Evolutionary conservation across 2,888 invertebrate genomes (phyloP).

Genomic region (Melitaea athalia): DNA sequence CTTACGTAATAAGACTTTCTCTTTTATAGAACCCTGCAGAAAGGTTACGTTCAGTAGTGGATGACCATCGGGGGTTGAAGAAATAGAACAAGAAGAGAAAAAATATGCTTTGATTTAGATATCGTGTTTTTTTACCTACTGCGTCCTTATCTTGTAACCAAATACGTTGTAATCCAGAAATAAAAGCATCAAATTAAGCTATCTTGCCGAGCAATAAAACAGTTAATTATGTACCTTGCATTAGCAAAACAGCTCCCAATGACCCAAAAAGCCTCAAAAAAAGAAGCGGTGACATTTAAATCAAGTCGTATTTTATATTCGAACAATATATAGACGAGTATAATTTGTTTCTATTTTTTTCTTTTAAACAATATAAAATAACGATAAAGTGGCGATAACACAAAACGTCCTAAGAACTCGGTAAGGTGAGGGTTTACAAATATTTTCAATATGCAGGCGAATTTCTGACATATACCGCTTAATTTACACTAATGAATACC

Average conservation of each 20-base stretch:
- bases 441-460: conserved; percentile 68
- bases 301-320: conserved; percentile 35
- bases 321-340: conserved; percentile 35
- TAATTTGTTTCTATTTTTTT: conserved; percentile 38
- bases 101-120: conserved; percentile 24
- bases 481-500: conserved; percentile 79
- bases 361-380: conserved; percentile 12
- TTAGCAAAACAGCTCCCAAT: conserved; percentile 71
- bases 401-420: conserved; percentile 57
- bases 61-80: too few species aligned
- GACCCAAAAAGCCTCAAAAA: conserved; percentile 52
- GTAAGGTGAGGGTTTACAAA: conserved; percentile 69
- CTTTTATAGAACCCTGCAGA: too few species aligned
- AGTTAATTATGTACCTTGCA: conserved; percentile 71
- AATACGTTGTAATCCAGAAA: conserved; percentile 54
- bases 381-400: conserved; percentile 39
- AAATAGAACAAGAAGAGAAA: neutral
- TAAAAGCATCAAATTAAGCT: conserved; percentile 68
- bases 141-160: conserved; percentile 48
- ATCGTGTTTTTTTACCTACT: conserved; percentile 38
- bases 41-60: too few species aligned
- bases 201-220: conserved; percentile 69
- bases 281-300: conserved; percentile 65
- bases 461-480: conserved; percentile 80
- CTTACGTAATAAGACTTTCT: too few species aligned